phyloP scores from a whole-genome alignment of 2,113 vertebrate genomes.

The Mormyrus iriodes region DNA sequence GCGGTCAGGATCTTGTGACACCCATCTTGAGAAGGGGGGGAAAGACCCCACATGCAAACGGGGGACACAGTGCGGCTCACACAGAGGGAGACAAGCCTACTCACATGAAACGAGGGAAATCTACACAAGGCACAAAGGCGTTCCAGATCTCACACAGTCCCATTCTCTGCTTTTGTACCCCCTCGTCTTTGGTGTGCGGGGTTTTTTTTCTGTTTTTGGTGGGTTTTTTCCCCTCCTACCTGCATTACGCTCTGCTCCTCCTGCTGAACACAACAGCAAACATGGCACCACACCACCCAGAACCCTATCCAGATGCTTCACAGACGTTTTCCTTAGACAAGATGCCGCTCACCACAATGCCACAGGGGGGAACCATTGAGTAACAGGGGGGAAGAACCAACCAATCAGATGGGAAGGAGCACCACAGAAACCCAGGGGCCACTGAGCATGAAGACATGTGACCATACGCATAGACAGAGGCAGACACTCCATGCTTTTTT shows the following conservation, averaged over 20 bases:
- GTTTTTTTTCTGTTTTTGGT: neutral
- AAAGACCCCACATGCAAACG: conserved; percentile 38
- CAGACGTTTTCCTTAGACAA: conserved; percentile 47
- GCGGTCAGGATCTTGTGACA: conserved; percentile 33
- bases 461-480: conserved; percentile 31
- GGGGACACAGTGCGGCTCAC: conserved; percentile 36
- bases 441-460: conserved; percentile 39
- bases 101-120: conserved; percentile 18
- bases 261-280: conserved; percentile 26
- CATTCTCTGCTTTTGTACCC: conserved; percentile 18
- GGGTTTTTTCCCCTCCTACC: conserved; percentile 13
- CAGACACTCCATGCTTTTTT: conserved; percentile 50
- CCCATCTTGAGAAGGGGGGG: conserved; percentile 40
- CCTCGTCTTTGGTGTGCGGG: neutral
- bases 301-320: conserved; percentile 33
- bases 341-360: conserved; percentile 25
- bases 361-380: conserved; percentile 20
- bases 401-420: conserved; percentile 46
- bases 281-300: conserved; percentile 34
- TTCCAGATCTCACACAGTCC: conserved; percentile 14
- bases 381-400: conserved; percentile 9
- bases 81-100: conserved; percentile 27
- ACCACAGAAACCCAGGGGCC: conserved; percentile 54
- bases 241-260: conserved; percentile 16
- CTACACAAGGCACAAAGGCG: conserved; percentile 17